Conservation (phyloP, 1,140 invertebrate species). For the Gonioctena quinquepunctata region DNA sequence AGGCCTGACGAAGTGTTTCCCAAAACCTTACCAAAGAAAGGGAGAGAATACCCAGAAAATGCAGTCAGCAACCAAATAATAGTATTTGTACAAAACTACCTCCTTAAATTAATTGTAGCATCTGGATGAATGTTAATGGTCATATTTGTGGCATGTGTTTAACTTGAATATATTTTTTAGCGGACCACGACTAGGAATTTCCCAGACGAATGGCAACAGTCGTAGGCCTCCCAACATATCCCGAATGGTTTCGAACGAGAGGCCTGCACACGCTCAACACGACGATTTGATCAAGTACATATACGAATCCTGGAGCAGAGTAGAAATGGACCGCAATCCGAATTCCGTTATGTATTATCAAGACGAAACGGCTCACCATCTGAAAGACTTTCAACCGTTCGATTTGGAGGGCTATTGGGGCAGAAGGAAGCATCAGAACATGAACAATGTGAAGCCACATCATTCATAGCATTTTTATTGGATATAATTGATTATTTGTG, state of each 20-base stretch:
- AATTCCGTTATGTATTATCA: conserved; percentile 48
- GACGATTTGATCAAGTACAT: conserved; percentile 53
- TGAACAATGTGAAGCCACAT: conserved; percentile 28
- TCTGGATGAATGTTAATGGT: too few relatives aligned
- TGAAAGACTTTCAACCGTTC: conserved; percentile 65
- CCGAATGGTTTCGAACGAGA: conserved; percentile 36
- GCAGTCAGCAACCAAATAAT: too few relatives aligned
- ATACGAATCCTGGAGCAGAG: conserved; percentile 52
- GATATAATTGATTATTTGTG: background rate
- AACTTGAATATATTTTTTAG: too few relatives aligned
- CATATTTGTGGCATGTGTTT: too few relatives aligned
- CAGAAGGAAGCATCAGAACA: conserved; percentile 60
- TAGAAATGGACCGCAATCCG: conserved; percentile 46
- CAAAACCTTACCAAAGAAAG: too few relatives aligned
- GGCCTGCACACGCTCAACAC: conserved; percentile 45
- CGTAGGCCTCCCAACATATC: conserved; percentile 33
- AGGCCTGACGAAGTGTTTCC: too few relatives aligned
- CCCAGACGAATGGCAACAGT: conserved; percentile 46
- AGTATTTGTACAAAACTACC: too few relatives aligned
- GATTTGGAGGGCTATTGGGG: conserved; percentile 67
- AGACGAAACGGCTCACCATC: conserved; percentile 45
- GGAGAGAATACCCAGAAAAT: too few relatives aligned
- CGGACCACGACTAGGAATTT: conserved; percentile 45
- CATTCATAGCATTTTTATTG: conserved; percentile 35
- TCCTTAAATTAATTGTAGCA: too few relatives aligned